Evolutionary conservation across 2,113 vertebrate genomes (phyloP).

Genomic region (Hymenochirus boettgeri): DNA sequence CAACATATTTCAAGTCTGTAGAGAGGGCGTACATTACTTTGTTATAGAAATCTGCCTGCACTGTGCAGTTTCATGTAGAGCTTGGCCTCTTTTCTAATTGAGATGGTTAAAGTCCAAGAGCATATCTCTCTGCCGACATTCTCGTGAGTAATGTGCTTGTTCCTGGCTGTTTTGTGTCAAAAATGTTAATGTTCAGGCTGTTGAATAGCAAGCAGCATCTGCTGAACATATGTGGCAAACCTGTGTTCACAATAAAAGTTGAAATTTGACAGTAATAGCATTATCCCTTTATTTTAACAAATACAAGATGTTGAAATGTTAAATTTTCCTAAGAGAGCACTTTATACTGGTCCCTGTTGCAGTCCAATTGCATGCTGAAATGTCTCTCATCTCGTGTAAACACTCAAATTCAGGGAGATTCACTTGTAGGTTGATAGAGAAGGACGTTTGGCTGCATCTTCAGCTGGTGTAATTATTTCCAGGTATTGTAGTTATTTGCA

Average conservation of each 20-base stretch:
- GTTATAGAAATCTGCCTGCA: neutral
- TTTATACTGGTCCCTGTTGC: constrained; percentile 31
- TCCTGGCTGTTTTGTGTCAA: constrained; percentile 36
- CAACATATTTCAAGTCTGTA: neutral
- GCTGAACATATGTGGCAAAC: constrained; percentile 41
- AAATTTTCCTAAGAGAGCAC: constrained; percentile 32
- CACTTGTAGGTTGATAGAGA: constrained; percentile 17
- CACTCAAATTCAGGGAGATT: constrained; percentile 11
- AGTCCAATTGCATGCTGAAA: constrained; percentile 13
- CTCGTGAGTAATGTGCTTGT: constrained; percentile 30
- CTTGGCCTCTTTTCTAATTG: constrained; percentile 27
- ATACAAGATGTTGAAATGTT: constrained; percentile 37
- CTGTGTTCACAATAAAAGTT: constrained; percentile 23
- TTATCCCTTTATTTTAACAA: constrained; percentile 42
- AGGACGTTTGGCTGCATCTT: constrained; percentile 2
- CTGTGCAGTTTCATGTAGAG: neutral
- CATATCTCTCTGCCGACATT: constrained; percentile 22
- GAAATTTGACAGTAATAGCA: constrained; percentile 41
- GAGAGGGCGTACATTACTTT: constrained; percentile 3
- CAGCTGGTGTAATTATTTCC: constrained; percentile 7
- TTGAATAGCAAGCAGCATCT: constrained; percentile 31
- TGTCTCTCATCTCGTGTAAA: constrained; percentile 13
- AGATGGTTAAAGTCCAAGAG: constrained; percentile 19
- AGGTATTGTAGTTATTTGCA: neutral
- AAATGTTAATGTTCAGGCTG: constrained; percentile 39